Base-by-base conservation (phyloP, 2,113 vertebrate genomes). In the Papio anubis region DNA sequence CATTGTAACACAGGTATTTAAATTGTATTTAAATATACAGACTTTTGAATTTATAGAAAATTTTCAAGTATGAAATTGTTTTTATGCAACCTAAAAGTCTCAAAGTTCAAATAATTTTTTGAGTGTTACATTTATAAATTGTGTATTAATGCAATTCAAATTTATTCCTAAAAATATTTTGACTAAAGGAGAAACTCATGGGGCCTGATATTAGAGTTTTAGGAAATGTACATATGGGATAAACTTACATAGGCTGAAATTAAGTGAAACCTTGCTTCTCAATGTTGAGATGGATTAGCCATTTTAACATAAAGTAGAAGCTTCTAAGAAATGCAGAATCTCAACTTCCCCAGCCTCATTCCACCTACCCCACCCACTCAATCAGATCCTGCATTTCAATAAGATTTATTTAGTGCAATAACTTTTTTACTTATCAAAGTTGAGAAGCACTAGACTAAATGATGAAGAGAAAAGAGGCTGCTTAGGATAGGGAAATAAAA, bases 91-190 rank as follows among this genome's bases (percentile, higher is more conserved):
- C 50, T 48, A 45, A 80, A 75, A 75, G n/a, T 48, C 48, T 89
- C 40, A 92, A 95, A 68, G 8, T 64, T 96, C 61, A 79, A 55
- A 52, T 48, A 55, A 61, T 35, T 61, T 92, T 93, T 87, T 93
- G 38, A 50, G 18, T 72, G 40, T 27, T 84, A 59, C 10, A 88
- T 40, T 90, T 70, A 85, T 30, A 96, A 84, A 73, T 90, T 72
- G 14, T 55, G 10, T 55, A 55, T 21, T 82, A 68, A 73, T 72
- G 25, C 23, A 85, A 75, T 73, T 97, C 32, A 82, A 85, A 79
- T 90, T 43, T 79, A 45, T 93, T 81, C 81, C 32, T 82, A 75
- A 94, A 92, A 72, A 84, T 88, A 43, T 20, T 57, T 21, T 21
- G 85, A 83, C 25, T 73, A 81, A 94, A 78, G 12, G 20, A 78